Evolutionary conservation across 2,797 vertebrate genomes (phyloP).

Genomic region (Pseudotriccus pelzelni): DNA sequence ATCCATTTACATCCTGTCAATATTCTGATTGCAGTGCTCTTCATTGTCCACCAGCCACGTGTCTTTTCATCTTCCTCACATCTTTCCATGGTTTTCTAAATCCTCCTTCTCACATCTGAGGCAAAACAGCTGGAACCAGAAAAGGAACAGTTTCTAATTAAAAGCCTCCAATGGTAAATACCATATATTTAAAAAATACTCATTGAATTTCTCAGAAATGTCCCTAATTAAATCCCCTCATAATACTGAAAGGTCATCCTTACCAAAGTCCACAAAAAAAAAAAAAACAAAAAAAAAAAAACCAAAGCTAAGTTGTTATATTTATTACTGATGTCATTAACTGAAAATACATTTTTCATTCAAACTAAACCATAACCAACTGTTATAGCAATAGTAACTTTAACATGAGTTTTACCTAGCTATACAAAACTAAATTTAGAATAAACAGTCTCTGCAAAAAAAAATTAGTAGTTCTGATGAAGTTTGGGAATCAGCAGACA

Average conservation of each 20-base stretch:
- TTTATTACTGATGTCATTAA: background rate
- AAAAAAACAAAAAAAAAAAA: background rate
- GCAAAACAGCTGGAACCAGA: background rate
- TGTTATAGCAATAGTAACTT: background rate
- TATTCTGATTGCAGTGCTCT: background rate
- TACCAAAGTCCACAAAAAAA: background rate
- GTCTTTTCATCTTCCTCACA: background rate
- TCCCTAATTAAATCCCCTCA: background rate
- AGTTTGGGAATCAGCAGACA: background rate
- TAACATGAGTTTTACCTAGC: background rate
- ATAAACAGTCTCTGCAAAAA: background rate
- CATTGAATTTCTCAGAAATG: background rate
- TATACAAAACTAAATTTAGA: background rate
- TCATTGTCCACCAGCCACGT: background rate
- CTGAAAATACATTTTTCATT: background rate
- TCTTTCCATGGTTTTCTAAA: background rate
- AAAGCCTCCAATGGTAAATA: conserved; percentile 5
- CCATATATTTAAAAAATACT: background rate
- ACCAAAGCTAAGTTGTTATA: background rate
- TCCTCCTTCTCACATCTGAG: background rate
- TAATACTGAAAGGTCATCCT: background rate
- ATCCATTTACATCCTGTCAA: background rate
- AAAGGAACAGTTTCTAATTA: background rate
- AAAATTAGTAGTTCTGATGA: background rate
- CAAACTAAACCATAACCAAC: background rate